Percentiles rank a stretch among this genome's conserved stretches.
phyloP scores from a whole-genome alignment of 2,797 vertebrate genomes.

The Tamandua tetradactyla region DNA sequence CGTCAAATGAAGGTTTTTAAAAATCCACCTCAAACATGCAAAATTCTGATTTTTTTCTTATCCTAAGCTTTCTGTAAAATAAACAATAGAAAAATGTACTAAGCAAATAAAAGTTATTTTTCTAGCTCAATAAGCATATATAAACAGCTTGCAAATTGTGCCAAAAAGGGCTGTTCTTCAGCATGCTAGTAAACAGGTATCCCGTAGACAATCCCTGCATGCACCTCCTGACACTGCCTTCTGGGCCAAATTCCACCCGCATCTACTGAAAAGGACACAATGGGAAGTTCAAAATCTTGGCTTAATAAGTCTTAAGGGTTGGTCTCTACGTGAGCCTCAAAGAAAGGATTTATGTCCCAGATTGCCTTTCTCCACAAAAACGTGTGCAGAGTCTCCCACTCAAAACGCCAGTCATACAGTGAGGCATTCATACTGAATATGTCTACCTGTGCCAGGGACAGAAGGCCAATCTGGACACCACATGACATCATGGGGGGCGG shows the following conservation, averaged over 20 bases:
- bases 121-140: neutral
- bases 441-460: neutral
- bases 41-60: neutral
- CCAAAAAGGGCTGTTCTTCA: neutral
- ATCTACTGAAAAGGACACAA: neutral
- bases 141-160: neutral
- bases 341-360: neutral
- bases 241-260: constrained; percentile 8
- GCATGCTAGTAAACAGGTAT: neutral
- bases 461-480: neutral
- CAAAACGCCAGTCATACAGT: neutral
- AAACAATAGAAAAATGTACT: neutral
- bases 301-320: neutral
- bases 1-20: neutral
- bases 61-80: neutral
- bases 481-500: neutral
- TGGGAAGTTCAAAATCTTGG: neutral
- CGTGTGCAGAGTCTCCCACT: neutral
- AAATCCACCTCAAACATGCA: neutral
- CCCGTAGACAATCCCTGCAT: neutral
- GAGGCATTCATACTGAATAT: neutral
- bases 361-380: neutral
- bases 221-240: neutral
- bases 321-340: neutral
- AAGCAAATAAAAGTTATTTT: constrained; percentile 34